Base-by-base conservation (phyloP, 2,888 invertebrate species). In the Smittia aterrima region DNA sequence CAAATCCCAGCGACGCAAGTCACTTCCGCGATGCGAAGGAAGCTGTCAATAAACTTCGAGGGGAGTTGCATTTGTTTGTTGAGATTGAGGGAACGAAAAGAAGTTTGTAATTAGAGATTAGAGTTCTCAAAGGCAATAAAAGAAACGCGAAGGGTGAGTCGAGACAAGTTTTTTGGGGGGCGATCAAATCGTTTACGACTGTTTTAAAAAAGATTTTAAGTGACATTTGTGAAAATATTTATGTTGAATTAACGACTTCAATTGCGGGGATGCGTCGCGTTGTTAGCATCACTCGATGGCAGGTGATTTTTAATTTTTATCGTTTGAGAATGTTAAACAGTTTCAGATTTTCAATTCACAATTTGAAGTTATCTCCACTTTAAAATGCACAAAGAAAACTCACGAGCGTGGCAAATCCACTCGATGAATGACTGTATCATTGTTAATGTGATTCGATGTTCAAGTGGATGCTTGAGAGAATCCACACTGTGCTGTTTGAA, bases 201-300 rank as follows among this genome's bases (percentile, higher is more conserved):
- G 70, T 70, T 70, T 70, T 70, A 70, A 70, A 54, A 70, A 53
- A 70, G 70, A 70, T 70, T 70, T 70, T 27, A 25, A 53, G 24
- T 27, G 70, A 70, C 70, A 70, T 70, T 70, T 70, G 70, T 70
- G 20, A 40, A 70, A 70, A 70, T 70, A 70, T 70, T 70, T 70
- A 47, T 70, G 40, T 24, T 47, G 53, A 70, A 22, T 70, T 70
- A 53, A 70, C 70, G 70, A 70, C 53, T 70, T 11, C 67, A 20
- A 16, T 47, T 32, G 22, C 67, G 22, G n/a, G 32, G 9, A 32
- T 9, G 32, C 32, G 32, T 9, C 4, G 3, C 32, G 3, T 32
- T 9, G 9, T 32, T 32, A 32, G 32, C 32, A 32, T 32, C 32
- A 32, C 11, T 24, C 54, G 70, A 47, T 20, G 47, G 70, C 70